Conservation (phyloP, 2,113 vertebrate genomes). For the Sapajus apella region DNA sequence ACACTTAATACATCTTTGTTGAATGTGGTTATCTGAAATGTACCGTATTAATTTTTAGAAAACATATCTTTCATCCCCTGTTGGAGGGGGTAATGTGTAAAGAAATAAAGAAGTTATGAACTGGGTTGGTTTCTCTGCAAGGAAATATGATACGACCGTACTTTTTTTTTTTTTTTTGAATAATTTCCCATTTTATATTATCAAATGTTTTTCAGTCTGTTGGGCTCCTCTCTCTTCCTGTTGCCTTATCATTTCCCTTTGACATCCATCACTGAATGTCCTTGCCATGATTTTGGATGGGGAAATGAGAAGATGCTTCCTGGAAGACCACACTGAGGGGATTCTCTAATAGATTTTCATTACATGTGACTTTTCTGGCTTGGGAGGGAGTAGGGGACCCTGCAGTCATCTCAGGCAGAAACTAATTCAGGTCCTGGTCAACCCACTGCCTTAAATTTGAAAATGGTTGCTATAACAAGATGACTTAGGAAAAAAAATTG, state of each 20-base stretch:
- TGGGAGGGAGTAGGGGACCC: background rate
- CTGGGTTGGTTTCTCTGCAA: background rate
- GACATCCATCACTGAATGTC: background rate
- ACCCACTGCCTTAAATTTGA: background rate
- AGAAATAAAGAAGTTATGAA: conserved; percentile 30
- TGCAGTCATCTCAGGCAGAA: background rate
- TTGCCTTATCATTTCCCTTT: conserved; percentile 35
- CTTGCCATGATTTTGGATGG: background rate
- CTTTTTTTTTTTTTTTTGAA: background rate
- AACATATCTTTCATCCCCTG: background rate
- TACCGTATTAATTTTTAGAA: background rate
- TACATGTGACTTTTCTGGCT: background rate
- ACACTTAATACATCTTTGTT: background rate
- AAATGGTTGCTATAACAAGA: background rate
- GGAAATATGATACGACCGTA: background rate
- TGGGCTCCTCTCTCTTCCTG: conserved; percentile 66
- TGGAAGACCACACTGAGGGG: background rate
- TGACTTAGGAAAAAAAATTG: background rate
- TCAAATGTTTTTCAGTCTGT: conserved; percentile 37
- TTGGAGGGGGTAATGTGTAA: background rate
- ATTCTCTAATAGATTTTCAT: background rate
- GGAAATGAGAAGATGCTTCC: background rate
- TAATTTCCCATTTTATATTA: background rate
- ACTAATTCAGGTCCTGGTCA: background rate
- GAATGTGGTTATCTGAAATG: background rate